A percentile compares a stretch with the other conserved stretches of the same genome.
phyloP scores from a whole-genome alignment of 1,140 invertebrate species.

The Drosophila kanapiae region DNA sequence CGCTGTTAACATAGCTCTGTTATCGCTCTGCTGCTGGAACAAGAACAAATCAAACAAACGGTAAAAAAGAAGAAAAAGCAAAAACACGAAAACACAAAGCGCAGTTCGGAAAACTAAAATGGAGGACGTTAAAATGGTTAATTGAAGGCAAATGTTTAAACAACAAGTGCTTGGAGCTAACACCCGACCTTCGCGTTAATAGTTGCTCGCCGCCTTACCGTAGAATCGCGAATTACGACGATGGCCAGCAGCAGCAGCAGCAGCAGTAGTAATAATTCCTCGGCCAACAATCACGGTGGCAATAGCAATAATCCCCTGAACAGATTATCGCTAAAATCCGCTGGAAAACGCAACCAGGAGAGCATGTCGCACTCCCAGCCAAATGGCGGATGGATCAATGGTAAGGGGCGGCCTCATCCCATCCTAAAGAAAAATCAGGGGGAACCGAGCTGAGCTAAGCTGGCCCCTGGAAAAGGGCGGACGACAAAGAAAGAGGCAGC shows the following conservation, averaged over 20 bases:
- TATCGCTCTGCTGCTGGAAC: neutral
- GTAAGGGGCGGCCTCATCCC: slow-evolving; percentile 86
- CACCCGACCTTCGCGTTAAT: neutral
- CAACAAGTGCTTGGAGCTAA: slow-evolving; percentile 7
- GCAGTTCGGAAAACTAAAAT: slow-evolving; percentile 11
- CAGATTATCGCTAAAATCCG: slow-evolving; percentile 70
- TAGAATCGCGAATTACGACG: slow-evolving; percentile 16
- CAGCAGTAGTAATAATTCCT: slow-evolving; percentile 53
- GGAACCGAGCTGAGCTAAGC: neutral
- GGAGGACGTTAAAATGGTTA: slow-evolving; percentile 15
- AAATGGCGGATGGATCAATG: slow-evolving; percentile 92
- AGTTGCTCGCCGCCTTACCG: slow-evolving; percentile 4
- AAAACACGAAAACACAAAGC: slow-evolving; percentile 22
- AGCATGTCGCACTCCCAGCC: slow-evolving; percentile 91
- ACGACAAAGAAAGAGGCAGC: neutral
- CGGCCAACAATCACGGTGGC: slow-evolving; percentile 57
- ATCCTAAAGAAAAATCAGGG: slow-evolving; percentile 12
- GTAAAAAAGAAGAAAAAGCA: slow-evolving; percentile 4
- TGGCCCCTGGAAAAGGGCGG: slow-evolving; percentile 33
- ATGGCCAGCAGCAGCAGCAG: slow-evolving; percentile 63
- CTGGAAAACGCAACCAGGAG: slow-evolving; percentile 79
- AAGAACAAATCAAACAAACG: slow-evolving; percentile 32
- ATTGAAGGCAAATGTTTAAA: slow-evolving; percentile 37
- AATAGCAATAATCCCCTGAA: slow-evolving; percentile 73
- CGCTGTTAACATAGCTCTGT: neutral